Evolutionary conservation across 1,140 invertebrate genomes (phyloP).

Genomic region (Plutomurus gul): DNA sequence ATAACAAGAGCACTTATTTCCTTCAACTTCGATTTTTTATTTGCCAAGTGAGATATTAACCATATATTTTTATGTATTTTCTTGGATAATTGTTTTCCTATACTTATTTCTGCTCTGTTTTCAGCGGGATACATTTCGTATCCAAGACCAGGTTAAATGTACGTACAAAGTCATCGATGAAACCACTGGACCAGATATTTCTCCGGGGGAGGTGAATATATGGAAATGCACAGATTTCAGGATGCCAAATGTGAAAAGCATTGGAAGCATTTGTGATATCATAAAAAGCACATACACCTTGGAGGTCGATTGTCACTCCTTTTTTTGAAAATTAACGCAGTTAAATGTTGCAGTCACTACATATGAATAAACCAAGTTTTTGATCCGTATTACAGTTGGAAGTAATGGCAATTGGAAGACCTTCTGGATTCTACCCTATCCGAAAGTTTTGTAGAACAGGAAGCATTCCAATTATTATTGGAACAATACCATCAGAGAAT

Average conservation of each 20-base stretch:
- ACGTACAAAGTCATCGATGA: not conserved
- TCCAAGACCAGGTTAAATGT: not conserved
- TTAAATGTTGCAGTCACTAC: not conserved
- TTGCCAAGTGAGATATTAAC: not conserved
- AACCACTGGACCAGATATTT: not conserved
- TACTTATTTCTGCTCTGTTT: not conserved
- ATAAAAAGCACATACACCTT: not conserved
- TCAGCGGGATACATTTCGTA: not conserved
- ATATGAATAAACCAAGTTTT: too few species aligned
- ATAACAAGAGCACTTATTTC: not conserved
- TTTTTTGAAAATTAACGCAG: not conserved
- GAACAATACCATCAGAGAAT: not conserved
- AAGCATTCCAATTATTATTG: constrained; percentile 1
- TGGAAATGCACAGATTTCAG: not conserved
- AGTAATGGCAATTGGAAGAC: not conserved
- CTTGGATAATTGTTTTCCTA: too few species aligned
- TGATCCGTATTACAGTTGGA: not conserved
- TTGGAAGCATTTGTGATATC: not conserved
- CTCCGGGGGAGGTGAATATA: not conserved
- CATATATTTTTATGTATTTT: not conserved
- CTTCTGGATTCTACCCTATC: not conserved
- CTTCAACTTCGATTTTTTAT: not conserved
- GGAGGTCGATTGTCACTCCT: not conserved
- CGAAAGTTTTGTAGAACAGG: not conserved
- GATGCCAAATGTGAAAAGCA: not conserved